phyloP scores from a whole-genome alignment of 2,888 invertebrate genomes.

The Protophormia terraenovae region DNA sequence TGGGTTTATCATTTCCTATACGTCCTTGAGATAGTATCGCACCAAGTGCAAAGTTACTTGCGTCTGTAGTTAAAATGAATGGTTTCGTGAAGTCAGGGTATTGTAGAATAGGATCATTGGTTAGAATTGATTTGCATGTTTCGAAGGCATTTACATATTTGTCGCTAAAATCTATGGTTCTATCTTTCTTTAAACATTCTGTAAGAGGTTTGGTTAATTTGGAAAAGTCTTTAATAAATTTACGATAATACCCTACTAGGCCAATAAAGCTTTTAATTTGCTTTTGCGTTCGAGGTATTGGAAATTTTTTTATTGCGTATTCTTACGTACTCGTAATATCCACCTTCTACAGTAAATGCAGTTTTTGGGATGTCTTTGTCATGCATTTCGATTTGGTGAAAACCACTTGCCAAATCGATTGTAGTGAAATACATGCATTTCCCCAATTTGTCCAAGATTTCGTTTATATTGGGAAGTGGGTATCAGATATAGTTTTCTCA shows the following conservation, averaged over 20 bases:
- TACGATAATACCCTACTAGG: neutral
- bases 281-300: neutral
- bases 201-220: neutral
- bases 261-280: slow-evolving; percentile 7
- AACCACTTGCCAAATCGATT: neutral
- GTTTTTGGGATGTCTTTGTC: too few species aligned
- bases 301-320: neutral
- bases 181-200: neutral
- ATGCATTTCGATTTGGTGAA: neutral
- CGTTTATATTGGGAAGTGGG: too few species aligned
- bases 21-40: slow-evolving; percentile 72
- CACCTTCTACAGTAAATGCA: too few species aligned
- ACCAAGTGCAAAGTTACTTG: slow-evolving; percentile 71
- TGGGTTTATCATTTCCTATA: too few species aligned
- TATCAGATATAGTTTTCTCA: too few species aligned
- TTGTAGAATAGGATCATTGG: too few species aligned
- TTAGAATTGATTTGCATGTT: too few species aligned
- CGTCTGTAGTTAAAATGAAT: slow-evolving; percentile 77
- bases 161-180: too few species aligned
- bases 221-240: neutral
- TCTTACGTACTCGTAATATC: too few species aligned
- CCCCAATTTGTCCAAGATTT: too few species aligned
- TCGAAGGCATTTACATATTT: neutral
- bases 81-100: too few species aligned
- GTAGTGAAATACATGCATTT: neutral